These are phyloP conservation scores for Montipora capricornis DNA, from an alignment of 64 coral and sea anemone genomes.

Conservation along the genomic window DNA sequence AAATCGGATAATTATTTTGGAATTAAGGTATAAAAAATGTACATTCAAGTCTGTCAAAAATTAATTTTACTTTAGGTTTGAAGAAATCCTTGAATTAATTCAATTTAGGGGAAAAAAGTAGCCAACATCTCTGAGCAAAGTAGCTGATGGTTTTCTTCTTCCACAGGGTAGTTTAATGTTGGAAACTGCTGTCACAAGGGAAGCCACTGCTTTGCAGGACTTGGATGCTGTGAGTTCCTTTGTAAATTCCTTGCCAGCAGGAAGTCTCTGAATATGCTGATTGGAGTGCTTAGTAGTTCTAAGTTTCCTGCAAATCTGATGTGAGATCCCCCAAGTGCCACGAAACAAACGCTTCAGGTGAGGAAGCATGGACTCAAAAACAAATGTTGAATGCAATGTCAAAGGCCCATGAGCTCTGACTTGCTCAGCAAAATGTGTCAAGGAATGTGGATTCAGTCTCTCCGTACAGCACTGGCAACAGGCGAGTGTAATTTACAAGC, in stretches of 20 bases:
- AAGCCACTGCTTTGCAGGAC: conserved; percentile 48
- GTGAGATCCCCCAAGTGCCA: conserved; percentile 74
- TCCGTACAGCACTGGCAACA: conserved; percentile 50
- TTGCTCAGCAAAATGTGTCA: conserved; percentile 72
- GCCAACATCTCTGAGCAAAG: too few relatives aligned
- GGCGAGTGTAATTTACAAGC: conserved; percentile 53
- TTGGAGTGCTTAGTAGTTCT: conserved; percentile 61
- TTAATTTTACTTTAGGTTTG: too few relatives aligned
- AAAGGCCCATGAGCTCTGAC: conserved; percentile 79
- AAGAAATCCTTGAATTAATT: too few relatives aligned
- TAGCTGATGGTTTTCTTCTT: not conserved
- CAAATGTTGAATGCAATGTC: conserved; percentile 9
- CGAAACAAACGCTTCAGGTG: conserved; percentile 74
- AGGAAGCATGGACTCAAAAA: not conserved
- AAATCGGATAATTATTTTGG: too few relatives aligned
- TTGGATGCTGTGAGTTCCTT: conserved; percentile 20
- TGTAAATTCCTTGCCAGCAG: conserved; percentile 33
- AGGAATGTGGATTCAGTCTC: conserved; percentile 54
- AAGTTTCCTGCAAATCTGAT: conserved; percentile 75
- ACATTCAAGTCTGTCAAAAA: too few relatives aligned
- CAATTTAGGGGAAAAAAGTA: too few relatives aligned
- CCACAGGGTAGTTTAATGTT: conserved; percentile 38
- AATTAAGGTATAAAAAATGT: too few relatives aligned
- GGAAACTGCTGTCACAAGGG: conserved; percentile 37
- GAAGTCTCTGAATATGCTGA: conserved; percentile 11